Evolutionary conservation across 2,888 invertebrate species (phyloP), one percentile per base, ranked within the genome.

Genomic region (Scrobipalpa costella): DNA sequence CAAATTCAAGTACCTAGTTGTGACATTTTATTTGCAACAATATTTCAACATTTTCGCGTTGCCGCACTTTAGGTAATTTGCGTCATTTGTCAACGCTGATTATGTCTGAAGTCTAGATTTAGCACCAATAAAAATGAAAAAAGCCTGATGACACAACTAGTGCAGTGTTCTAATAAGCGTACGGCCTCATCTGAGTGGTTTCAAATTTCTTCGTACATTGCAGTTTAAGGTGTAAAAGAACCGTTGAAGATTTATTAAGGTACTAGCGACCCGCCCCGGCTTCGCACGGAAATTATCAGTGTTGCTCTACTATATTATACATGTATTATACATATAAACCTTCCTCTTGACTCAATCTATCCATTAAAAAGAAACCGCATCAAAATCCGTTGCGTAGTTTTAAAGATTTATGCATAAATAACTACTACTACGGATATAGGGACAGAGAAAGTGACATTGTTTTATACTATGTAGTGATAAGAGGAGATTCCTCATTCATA

Each of bases 1-100:
- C 50, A 27, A 52, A 52, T 44, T 44, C n/a, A 21, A 52, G 50
- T 13, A 52, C 27, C 50, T 21, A 21, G 21, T 52, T 27, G n/a
- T n/a, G 50, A 52, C 50, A 52, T 27, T 52, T 27, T 21, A 21
- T 21, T 27, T 6, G 21, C 13, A 52, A 21, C 11, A 44, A 19
- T 49, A 49, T 52, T 52, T 52, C 50, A 21, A 52, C 50, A 52
- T 21, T 52, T 21, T 13, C 9, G 13, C 11, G 21, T 52, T 21
- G 11, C 17, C 7, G 8, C 17, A 27, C 27, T 27, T 49, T 49
- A 49, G 11, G 50, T 52, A 8, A 21, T 52, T 21, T 52, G 27
- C 13, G 2, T 21, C 27, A 13, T 50, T 50, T 19, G 50, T 21
- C 19, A 50, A 50, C 11, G 19, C 21, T 1, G 11, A 52, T 52